A percentile compares a stretch with the other conserved stretches of the same genome.
Evolutionary conservation across 2,113 vertebrate species (phyloP).

Genomic region (Australoheros scitulus): DNA sequence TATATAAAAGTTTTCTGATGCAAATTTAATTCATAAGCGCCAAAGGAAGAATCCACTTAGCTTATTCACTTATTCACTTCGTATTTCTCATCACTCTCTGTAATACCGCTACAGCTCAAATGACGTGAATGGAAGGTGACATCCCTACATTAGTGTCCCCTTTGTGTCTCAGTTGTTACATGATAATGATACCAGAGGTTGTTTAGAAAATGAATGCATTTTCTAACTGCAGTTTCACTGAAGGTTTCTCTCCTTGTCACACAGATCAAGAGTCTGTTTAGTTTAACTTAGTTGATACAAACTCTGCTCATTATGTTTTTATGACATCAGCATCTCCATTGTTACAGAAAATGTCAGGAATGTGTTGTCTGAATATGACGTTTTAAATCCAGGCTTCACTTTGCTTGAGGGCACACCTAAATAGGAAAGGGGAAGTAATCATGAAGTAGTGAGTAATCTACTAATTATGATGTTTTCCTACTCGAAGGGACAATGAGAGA

Average conservation of each 20-base stretch:
- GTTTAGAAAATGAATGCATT: background rate
- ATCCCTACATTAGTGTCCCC: background rate
- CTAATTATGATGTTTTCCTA: background rate
- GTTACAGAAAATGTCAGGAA: background rate
- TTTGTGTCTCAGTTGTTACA: background rate
- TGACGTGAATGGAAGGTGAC: background rate
- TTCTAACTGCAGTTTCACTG: background rate
- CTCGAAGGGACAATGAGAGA: background rate
- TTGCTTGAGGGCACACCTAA: background rate
- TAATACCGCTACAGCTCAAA: background rate
- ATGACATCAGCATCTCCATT: background rate
- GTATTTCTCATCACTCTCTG: background rate
- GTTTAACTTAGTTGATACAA: background rate
- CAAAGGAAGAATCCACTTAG: too few relatives aligned
- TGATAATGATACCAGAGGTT: background rate
- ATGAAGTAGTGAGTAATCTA: background rate
- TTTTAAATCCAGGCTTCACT: background rate
- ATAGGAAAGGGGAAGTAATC: background rate
- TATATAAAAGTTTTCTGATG: background rate
- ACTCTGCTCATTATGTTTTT: background rate
- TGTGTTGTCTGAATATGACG: background rate
- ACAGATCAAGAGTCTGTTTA: background rate
- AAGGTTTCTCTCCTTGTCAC: background rate
- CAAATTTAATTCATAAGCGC: background rate
- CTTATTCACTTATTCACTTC: too few relatives aligned